phyloP scores from a whole-genome alignment of 2,888 invertebrate genomes.

The Apocheima hispidaria region DNA sequence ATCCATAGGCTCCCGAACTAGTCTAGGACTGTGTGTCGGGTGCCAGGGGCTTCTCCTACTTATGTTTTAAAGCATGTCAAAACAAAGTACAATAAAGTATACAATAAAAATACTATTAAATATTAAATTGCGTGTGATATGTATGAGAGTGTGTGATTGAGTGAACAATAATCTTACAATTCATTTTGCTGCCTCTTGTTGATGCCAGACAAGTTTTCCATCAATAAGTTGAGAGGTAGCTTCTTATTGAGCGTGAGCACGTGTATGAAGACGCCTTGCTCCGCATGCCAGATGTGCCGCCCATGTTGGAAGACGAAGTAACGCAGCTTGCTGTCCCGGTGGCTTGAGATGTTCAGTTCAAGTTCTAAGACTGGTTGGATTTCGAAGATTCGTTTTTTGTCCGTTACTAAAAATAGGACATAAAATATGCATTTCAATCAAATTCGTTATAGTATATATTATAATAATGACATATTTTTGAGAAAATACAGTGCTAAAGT shows the following conservation, averaged over 20 bases:
- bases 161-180: conserved; percentile 77
- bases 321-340: conserved; percentile 75
- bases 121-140: too few relatives aligned
- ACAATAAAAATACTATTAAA: too few relatives aligned
- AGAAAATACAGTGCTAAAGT: too few relatives aligned
- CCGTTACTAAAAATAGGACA: conserved; percentile 68
- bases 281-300: conserved; percentile 84
- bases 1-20: too few relatives aligned
- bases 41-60: too few relatives aligned
- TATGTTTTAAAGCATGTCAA: too few relatives aligned
- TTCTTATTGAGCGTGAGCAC: conserved; percentile 80
- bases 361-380: conserved; percentile 75
- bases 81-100: too few relatives aligned
- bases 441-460: background rate
- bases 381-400: conserved; percentile 75
- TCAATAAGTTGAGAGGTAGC: conserved; percentile 76
- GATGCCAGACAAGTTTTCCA: conserved; percentile 83
- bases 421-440: too few relatives aligned
- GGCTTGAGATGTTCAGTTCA: conserved; percentile 75
- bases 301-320: conserved; percentile 86
- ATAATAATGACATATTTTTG: background rate
- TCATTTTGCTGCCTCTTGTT: conserved; percentile 84
- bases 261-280: conserved; percentile 79
- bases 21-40: too few relatives aligned
- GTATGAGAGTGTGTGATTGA: too few relatives aligned